Percentiles rank a stretch among this genome's conserved stretches.
These are phyloP conservation scores for Ooceraea biroi DNA, from an alignment of 1,140 invertebrate species.

Conservation along the genomic window DNA sequence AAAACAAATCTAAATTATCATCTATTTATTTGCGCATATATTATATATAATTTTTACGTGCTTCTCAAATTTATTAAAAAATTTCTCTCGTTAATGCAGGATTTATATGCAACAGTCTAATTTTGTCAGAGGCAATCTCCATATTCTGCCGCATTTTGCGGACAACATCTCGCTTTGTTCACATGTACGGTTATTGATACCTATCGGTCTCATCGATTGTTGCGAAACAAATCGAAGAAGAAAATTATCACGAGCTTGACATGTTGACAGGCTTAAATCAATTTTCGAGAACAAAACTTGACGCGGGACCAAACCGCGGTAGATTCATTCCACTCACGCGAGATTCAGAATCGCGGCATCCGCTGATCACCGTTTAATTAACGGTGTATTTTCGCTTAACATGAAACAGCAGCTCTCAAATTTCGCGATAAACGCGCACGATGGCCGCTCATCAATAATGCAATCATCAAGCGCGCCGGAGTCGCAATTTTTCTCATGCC, in stretches of 20 bases:
- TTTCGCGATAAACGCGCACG: neutral
- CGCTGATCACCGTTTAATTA: slow-evolving; percentile 39
- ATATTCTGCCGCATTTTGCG: neutral
- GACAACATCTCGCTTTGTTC: too few species aligned
- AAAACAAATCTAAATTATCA: slow-evolving; percentile 26
- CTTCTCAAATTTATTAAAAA: neutral
- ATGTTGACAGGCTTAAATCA: too few species aligned
- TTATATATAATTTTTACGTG: neutral
- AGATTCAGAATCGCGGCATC: neutral
- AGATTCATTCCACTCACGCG: neutral
- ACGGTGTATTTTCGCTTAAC: slow-evolving; percentile 21
- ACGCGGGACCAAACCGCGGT: too few species aligned
- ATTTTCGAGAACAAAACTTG: too few species aligned
- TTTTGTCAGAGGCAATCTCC: neutral
- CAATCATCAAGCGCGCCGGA: neutral
- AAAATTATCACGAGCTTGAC: too few species aligned
- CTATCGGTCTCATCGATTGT: too few species aligned
- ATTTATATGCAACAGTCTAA: too few species aligned
- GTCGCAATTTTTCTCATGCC: slow-evolving; percentile 6
- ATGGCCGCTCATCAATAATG: slow-evolving; percentile 17
- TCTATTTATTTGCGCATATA: too few species aligned
- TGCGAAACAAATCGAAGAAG: too few species aligned
- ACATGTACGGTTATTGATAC: too few species aligned
- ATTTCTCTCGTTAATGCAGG: neutral
- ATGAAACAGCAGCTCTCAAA: slow-evolving; percentile 1